Percentiles rank a stretch among this genome's conserved stretches.
These are phyloP conservation scores for Triops longicaudatus DNA, from an alignment of 1,140 invertebrate species.

Conservation along the genomic window DNA sequence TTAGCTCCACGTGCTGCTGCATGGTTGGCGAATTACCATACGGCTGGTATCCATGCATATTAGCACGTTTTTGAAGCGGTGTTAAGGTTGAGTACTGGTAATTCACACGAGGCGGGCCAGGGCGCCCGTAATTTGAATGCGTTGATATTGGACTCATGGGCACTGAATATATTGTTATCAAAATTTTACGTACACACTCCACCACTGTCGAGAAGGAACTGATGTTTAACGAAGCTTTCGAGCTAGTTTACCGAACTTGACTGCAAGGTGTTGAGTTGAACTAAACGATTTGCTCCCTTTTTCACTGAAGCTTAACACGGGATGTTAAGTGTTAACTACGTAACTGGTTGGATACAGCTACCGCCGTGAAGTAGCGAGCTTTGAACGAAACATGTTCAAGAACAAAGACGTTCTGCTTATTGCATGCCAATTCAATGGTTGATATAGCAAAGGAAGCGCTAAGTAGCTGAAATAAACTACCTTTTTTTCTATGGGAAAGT, in stretches of 20 bases:
- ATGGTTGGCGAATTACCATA: neutral
- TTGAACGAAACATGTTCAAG: neutral
- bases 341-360: neutral
- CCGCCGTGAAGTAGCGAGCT: neutral
- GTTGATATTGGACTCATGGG: neutral
- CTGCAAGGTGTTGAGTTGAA: neutral
- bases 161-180: neutral
- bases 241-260: neutral
- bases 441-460: neutral
- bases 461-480: neutral
- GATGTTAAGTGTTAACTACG: neutral
- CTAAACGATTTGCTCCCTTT: neutral
- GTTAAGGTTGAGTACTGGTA: neutral
- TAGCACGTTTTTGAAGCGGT: neutral
- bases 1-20: neutral
- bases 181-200: neutral
- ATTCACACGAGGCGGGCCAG: neutral
- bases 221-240: neutral
- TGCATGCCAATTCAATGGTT: neutral
- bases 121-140: neutral
- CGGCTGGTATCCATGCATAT: neutral
- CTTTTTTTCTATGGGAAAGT: neutral
- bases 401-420: conserved; percentile 8
- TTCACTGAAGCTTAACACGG: conserved; percentile 1
- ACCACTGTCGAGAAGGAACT: neutral